phyloP scores from a whole-genome alignment of 2,113 vertebrate genomes.

The Chelonoidis abingdonii region DNA sequence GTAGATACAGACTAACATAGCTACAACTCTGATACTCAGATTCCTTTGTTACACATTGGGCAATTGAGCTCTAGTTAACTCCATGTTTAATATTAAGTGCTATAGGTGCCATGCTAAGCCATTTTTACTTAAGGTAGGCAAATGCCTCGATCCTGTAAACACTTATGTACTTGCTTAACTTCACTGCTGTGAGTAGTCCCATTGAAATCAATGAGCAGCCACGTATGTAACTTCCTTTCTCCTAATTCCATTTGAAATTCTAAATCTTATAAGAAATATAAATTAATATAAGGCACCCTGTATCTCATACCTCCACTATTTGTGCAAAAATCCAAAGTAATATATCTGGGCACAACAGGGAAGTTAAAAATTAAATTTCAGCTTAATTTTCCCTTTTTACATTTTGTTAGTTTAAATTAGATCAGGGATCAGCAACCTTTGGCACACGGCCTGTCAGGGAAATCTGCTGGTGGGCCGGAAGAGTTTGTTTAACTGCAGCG shows the following conservation, averaged over 20 bases:
- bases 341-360: background rate
- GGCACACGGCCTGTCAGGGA: too few species aligned
- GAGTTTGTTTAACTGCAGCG: too few species aligned
- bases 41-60: too few species aligned
- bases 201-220: background rate
- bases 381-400: rapidly evolving
- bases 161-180: background rate
- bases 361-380: background rate
- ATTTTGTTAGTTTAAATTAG: background rate
- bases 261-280: background rate
- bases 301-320: background rate
- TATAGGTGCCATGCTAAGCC: background rate
- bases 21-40: too few species aligned
- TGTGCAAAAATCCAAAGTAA: background rate
- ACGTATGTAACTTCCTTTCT: background rate
- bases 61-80: background rate
- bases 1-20: too few species aligned
- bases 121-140: background rate
- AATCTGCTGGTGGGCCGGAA: too few species aligned
- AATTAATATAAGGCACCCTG: background rate
- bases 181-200: background rate
- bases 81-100: background rate
- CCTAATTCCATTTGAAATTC: too few species aligned
- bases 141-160: background rate
- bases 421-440: too few species aligned